A percentile compares a stretch with the other conserved stretches of the same genome.
Evolutionary conservation across 2,113 vertebrate genomes (phyloP).

Genomic region (Sclerurus mexicanus): DNA sequence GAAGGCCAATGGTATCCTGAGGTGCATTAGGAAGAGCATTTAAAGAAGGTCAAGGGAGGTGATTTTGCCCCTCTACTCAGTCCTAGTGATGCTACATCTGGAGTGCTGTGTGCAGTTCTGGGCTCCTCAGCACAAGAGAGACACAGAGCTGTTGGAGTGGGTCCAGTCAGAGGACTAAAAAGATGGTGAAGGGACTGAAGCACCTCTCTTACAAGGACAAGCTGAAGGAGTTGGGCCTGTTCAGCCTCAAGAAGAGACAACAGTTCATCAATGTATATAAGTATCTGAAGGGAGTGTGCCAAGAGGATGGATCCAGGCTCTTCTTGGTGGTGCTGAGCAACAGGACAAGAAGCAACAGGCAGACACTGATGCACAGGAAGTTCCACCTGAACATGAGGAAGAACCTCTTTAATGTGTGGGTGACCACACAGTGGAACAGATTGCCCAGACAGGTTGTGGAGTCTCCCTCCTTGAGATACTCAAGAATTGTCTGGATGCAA

Average conservation of each 20-base stretch:
- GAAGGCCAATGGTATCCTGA: background rate
- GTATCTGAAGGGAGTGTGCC: background rate
- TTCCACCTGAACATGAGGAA: background rate
- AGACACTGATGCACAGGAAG: background rate
- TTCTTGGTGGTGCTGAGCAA: fast-evolving
- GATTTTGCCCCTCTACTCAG: background rate
- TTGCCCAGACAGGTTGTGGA: background rate
- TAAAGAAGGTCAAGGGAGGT: background rate
- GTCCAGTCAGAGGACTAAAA: background rate
- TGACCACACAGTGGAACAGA: background rate
- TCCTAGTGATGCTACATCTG: background rate
- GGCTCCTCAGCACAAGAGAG: background rate
- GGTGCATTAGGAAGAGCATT: fast-evolving
- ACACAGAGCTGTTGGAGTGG: background rate
- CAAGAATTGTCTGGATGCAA: background rate
- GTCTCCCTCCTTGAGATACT: background rate
- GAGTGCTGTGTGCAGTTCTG: background rate
- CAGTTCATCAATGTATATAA: too few species aligned
- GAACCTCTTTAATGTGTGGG: background rate
- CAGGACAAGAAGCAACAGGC: fast-evolving
- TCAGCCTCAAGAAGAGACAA: background rate
- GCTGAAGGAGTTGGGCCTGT: background rate
- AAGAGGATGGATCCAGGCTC: background rate
- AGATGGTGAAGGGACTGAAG: background rate
- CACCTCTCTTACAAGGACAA: background rate